These are phyloP conservation scores for Streblospio benedicti DNA, from an alignment of 1,140 invertebrate genomes.

Conservation along the genomic window DNA sequence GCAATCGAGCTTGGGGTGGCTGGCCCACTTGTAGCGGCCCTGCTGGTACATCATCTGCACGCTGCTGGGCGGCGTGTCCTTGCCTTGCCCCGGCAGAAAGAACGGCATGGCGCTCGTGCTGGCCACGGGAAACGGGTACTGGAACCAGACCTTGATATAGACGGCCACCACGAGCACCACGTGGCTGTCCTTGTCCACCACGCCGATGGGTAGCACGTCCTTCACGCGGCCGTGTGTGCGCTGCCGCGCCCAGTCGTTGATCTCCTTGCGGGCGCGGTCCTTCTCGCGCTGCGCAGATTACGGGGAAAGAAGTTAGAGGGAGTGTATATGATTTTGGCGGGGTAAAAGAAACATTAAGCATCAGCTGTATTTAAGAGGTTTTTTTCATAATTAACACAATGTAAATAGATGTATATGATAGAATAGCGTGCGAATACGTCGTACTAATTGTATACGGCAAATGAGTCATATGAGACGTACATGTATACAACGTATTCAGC, in stretches of 20 bases:
- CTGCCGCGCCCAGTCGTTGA: constrained; percentile 19
- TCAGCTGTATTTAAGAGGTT: no score
- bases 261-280: constrained; percentile 20
- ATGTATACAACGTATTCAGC: no score
- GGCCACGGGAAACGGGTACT: constrained; percentile 11
- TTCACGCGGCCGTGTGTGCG: constrained; percentile 17
- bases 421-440: no score
- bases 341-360: no score
- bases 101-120: constrained; percentile 12
- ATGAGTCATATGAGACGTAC: no score
- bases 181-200: constrained; percentile 12
- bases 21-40: background rate
- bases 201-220: constrained; percentile 17
- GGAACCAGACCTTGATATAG: constrained; percentile 11
- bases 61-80: constrained; percentile 1
- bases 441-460: no score
- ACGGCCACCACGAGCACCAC: constrained; percentile 9
- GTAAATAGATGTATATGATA: no score
- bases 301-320: no score
- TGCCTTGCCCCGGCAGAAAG: constrained; percentile 8
- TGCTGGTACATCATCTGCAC: constrained; percentile 18
- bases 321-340: no score
- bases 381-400: no score
- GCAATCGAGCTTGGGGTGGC: constrained; percentile 12
- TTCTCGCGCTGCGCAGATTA: no score